Base-by-base conservation (phyloP, 2,888 invertebrate species). In the Sympetrum striolatum region DNA sequence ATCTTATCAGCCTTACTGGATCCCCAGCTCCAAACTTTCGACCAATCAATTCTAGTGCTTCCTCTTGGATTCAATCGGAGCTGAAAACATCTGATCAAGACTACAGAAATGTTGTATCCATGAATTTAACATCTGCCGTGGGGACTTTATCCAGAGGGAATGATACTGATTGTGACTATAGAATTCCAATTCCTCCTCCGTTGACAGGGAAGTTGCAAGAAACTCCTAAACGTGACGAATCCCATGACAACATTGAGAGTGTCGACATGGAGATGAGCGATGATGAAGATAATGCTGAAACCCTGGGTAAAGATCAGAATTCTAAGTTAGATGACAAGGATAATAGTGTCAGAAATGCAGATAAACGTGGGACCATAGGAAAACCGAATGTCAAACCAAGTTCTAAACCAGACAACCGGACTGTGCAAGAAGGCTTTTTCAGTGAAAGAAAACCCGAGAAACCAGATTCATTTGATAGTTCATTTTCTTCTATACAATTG, bases 221-320 rank as follows among this genome's bases (percentile, higher is more conserved):
- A 92, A 93, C 90, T 37, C n/a, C 37, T 15, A 73, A 80, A 18
- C 73, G 58, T 53, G 91, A 91, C 81, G 91, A 91, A 81, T 90
- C 80, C 91, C 93, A 95, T 18, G 97, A 97, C 92, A 97, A 96
- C 93, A 96, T 97, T 5, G 97, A 97, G 93, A 97, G 96, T 93
- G 96, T 97, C 91, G 98, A 98, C 92, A 98, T 98, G 97, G 98
- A 98, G 92, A 95, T 98, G 93, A 97, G 97, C 18, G 98, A 98
- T 92, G 98, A 98, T 82, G 97, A 97, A 90, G 92, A 79, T 73
- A 80, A 80, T 39, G 31, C 8, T 12, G 90, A 90, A n/a, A 3
- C 81, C 18, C 35, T 79, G 60, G 31, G 80, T 79, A 80, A 60
- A 80, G 82, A 90, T 44, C 90, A 60, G 64, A 60, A 58, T 81